Percentiles rank a stretch among this genome's conserved stretches.
These are phyloP conservation scores for Prosopocoilus inquinatus DNA, from an alignment of 2,888 invertebrate species.

Conservation along the genomic window DNA sequence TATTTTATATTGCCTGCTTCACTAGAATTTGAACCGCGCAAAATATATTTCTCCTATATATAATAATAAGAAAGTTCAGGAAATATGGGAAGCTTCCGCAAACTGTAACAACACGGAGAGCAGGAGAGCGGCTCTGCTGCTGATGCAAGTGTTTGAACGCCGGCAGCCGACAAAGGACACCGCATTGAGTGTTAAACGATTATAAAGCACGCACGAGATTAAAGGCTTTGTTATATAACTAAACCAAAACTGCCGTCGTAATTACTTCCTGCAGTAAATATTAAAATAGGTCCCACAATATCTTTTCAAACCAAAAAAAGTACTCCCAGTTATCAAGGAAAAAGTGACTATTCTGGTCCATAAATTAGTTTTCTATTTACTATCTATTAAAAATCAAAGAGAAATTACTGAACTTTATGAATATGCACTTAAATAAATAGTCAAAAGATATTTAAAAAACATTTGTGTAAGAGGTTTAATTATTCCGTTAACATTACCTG, in stretches of 20 bases:
- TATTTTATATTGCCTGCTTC: too few relatives aligned
- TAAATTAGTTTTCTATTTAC: neutral
- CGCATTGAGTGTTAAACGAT: slow-evolving; percentile 18
- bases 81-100: slow-evolving; percentile 16
- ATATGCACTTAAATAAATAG: too few relatives aligned
- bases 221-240: slow-evolving; percentile 22
- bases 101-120: slow-evolving; percentile 24
- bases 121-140: neutral
- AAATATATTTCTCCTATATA: too few relatives aligned
- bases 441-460: too few relatives aligned
- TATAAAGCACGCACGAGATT: slow-evolving; percentile 20
- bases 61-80: too few relatives aligned
- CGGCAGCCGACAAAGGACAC: slow-evolving; percentile 10
- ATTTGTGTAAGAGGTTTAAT: too few relatives aligned
- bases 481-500: too few relatives aligned
- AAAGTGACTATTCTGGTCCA: neutral
- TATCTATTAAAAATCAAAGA: too few relatives aligned
- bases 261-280: slow-evolving; percentile 22
- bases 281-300: slow-evolving; percentile 12
- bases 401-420: too few relatives aligned
- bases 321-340: neutral
- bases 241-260: slow-evolving; percentile 19
- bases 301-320: neutral
- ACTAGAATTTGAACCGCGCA: too few relatives aligned
- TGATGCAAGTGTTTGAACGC: neutral